Base-by-base conservation (phyloP, 1,140 invertebrate species). In the Glomeris maerens region DNA sequence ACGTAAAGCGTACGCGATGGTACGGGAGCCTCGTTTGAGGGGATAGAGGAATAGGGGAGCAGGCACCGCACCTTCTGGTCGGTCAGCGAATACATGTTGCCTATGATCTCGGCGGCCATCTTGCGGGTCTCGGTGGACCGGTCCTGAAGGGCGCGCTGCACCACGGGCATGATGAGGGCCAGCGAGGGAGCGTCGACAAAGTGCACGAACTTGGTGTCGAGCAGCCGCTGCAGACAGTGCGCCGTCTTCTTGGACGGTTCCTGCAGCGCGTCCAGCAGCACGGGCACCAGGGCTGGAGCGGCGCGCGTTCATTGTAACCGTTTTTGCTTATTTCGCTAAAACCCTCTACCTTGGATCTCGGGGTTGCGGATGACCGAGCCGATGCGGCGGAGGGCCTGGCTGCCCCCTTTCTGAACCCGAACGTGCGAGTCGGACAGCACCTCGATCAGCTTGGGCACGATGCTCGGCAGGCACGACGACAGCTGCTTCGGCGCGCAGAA, bases 51-150 rank as follows among this genome's bases (percentile, higher is more conserved):
- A 42, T 21, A 5, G 5, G 20, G 40, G 10, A 10, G 17, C 31
- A 17, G 13, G 5, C 26, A 28, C 5, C 26, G 27, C 53, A 73
- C 72, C 63, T 98, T 98, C 64, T 97, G 91, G 72, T 98, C 94
- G 1, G 95, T 98, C 7, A 99, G 72, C 0, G 91, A 96, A 69
- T 98, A 98, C 91, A 99, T 97, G 66, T 98, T 98, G 39, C 94
- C 93, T 59, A 99, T 97, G 62, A 98, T 98, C 58, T 78, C 74
- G n/a, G 92, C 89, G 22, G 95, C 91, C 89, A 97, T 96, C 74
- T 97, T 95, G 60, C 93, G 75, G 0, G 91, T 98, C 70, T 98
- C 94, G 0, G 92, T 97, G 4, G 89, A 91, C 46, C 94, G 75
- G 70, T 98, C 93, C 70, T 92, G 83, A 66, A 98, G 97, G 4